Conservation (phyloP, 2,113 vertebrate genomes). For the Trinectes maculatus region DNA sequence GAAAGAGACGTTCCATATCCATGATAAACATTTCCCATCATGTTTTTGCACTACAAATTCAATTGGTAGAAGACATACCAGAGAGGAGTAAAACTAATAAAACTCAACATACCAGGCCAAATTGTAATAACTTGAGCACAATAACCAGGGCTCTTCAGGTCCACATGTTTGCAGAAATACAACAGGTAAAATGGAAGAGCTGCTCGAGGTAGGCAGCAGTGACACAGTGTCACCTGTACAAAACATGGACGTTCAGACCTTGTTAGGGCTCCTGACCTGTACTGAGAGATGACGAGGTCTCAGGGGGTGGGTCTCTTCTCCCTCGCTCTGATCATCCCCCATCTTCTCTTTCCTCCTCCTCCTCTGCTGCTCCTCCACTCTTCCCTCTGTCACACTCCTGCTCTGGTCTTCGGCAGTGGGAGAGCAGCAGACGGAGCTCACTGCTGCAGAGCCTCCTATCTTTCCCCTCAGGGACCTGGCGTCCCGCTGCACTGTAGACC, state of each 20-base stretch:
- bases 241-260: slow-evolving; percentile 39
- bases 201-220: no score
- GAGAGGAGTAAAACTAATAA: no score
- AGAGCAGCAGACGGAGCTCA: slow-evolving; percentile 20
- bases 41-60: no score
- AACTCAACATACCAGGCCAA: no score
- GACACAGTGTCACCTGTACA: no score
- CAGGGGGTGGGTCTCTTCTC: slow-evolving; percentile 32
- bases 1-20: no score
- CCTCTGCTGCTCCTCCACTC: slow-evolving; percentile 15
- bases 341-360: slow-evolving; percentile 11
- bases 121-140: no score
- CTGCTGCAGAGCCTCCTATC: not conserved
- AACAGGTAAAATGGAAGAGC: no score
- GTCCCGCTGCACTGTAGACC: slow-evolving; percentile 23
- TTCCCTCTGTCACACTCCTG: slow-evolving; percentile 32
- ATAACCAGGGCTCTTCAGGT: no score
- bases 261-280: slow-evolving; percentile 40
- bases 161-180: no score
- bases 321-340: slow-evolving; percentile 4
- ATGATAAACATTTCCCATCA: no score
- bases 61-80: no score
- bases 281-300: slow-evolving; percentile 54
- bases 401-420: slow-evolving; percentile 27
- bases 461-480: slow-evolving; percentile 20